Evolutionary conservation across 2,113 vertebrate genomes (phyloP).

Genomic region (Sarotherodon lohbergeri): DNA sequence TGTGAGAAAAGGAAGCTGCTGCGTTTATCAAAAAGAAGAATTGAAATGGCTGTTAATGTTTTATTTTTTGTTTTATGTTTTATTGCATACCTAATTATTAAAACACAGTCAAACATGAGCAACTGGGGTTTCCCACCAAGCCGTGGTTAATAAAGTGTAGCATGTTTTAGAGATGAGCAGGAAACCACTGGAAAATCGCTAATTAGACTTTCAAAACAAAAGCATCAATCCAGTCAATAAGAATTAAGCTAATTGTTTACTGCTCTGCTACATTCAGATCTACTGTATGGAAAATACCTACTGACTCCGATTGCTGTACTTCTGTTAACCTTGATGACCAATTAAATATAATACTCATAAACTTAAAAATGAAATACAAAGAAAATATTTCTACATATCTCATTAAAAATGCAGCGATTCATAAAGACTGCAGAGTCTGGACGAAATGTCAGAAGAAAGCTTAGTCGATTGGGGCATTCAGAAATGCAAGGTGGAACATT

Average conservation of each 20-base stretch:
- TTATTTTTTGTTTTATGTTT: not conserved
- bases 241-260: not conserved
- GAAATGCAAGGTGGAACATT: not conserved
- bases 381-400: not conserved
- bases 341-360: not conserved
- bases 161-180: not conserved
- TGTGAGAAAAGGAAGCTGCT: not conserved
- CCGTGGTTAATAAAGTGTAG: not conserved
- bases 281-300: not conserved
- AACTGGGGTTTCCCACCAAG: too few species aligned
- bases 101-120: not conserved
- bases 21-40: not conserved
- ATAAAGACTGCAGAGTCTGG: accelerated
- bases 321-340: not conserved
- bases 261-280: not conserved
- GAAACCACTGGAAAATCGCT: not conserved
- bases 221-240: not conserved
- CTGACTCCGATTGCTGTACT: not conserved
- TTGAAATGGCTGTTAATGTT: not conserved
- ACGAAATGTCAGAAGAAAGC: not conserved
- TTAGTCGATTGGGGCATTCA: accelerated
- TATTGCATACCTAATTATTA: not conserved
- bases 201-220: not conserved
- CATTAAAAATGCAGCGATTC: not conserved
- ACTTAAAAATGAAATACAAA: not conserved